phyloP scores from a whole-genome alignment of 1,140 invertebrate species.

The Orius insidiosus region DNA sequence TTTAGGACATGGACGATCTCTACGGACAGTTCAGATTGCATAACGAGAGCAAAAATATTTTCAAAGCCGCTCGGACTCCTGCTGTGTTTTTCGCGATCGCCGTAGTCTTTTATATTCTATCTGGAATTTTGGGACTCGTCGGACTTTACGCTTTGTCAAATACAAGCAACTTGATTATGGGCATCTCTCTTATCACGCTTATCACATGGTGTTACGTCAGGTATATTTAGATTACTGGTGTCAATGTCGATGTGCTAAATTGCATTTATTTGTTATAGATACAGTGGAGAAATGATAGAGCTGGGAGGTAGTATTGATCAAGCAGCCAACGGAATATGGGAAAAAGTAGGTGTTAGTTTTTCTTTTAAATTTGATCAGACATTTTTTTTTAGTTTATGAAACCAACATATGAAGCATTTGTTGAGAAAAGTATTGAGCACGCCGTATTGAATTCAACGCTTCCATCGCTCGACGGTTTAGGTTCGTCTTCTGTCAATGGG shows the following conservation, averaged over 20 bases:
- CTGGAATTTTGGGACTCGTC: conserved; percentile 72
- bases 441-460: conserved; percentile 28
- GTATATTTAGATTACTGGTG: conserved; percentile 28
- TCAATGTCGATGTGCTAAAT: conserved; percentile 2
- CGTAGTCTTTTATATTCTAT: conserved; percentile 67
- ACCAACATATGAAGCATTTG: conserved; percentile 53
- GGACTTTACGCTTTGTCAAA: conserved; percentile 77
- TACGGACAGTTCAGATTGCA: conserved; percentile 71
- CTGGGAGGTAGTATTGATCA: conserved; percentile 70
- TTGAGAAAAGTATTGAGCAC: conserved; percentile 60
- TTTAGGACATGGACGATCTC: conserved; percentile 66
- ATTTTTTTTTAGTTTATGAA: conserved; percentile 49
- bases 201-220: conserved; percentile 82
- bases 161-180: conserved; percentile 75
- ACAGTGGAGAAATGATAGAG: conserved; percentile 77
- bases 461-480: not conserved
- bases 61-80: conserved; percentile 85
- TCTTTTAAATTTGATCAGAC: conserved; percentile 1
- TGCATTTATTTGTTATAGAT: conserved; percentile 35
- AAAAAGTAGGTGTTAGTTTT: conserved; percentile 55
- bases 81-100: conserved; percentile 86
- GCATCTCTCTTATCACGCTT: conserved; percentile 63
- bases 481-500: conserved; percentile 6
- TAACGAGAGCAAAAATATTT: conserved; percentile 96
- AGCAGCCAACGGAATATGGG: conserved; percentile 67